Percentiles rank a stretch among this genome's conserved stretches.
Conservation (phyloP, 2,113 vertebrate genomes). For the Aptenodytes forsteri region DNA sequence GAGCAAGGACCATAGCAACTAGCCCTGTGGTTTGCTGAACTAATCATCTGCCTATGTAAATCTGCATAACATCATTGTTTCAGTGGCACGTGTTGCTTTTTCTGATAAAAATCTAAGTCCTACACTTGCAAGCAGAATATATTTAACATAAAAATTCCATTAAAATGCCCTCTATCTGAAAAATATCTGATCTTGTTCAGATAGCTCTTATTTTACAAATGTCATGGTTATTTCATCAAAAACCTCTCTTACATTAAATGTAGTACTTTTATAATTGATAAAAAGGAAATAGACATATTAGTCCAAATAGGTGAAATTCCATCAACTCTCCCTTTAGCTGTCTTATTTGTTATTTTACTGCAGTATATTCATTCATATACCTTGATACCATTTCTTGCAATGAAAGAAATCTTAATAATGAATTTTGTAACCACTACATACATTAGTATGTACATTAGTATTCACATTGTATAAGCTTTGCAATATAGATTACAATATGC, state of each 20-base stretch:
- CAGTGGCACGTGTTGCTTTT: neutral
- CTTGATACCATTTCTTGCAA: neutral
- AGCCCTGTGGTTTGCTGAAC: neutral
- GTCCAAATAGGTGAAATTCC: constrained; percentile 6
- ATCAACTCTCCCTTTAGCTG: neutral
- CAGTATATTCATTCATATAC: neutral
- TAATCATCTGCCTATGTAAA: neutral
- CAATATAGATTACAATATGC: constrained; percentile 1
- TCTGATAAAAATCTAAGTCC: neutral
- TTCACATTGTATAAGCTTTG: constrained; percentile 4
- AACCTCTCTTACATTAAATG: neutral
- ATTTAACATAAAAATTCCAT: neutral
- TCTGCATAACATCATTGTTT: neutral
- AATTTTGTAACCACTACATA: neutral
- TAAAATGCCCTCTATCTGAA: neutral
- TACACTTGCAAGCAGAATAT: neutral
- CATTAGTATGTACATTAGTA: neutral
- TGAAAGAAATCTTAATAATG: neutral
- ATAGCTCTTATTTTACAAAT: neutral
- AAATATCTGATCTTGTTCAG: neutral
- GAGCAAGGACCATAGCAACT: neutral
- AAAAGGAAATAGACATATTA: neutral
- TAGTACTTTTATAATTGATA: neutral
- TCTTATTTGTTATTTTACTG: neutral
- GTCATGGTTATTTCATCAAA: neutral